Conservation (phyloP, 2,888 invertebrate species). For the Trisateles emortualis region DNA sequence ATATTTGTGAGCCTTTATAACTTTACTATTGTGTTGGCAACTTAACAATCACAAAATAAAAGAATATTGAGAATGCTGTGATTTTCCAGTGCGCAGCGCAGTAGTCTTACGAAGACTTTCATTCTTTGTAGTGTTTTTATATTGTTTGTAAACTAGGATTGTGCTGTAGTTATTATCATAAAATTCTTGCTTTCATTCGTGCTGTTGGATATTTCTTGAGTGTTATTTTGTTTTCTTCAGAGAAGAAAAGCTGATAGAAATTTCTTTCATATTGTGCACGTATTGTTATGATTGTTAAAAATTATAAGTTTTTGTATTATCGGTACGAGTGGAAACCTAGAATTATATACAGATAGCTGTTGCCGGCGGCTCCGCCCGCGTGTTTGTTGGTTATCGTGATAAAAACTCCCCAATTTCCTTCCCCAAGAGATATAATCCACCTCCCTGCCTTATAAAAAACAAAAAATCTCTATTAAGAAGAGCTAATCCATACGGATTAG, state of each 20-base stretch:
- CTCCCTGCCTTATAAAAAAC: too few relatives aligned
- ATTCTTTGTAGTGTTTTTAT: constrained; percentile 2
- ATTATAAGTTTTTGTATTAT: background rate
- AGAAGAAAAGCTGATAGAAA: background rate
- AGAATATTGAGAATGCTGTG: background rate
- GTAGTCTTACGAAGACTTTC: background rate
- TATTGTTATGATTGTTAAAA: background rate
- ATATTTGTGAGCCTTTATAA: background rate
- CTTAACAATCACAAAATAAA: constrained; percentile 5
- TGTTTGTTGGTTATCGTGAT: too few relatives aligned
- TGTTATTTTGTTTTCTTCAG: constrained; percentile 1
- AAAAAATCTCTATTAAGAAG: too few relatives aligned
- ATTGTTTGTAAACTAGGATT: constrained; percentile 2
- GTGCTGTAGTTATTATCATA: constrained; percentile 1
- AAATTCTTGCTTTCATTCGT: background rate
- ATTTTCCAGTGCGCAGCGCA: background rate
- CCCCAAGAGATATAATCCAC: too few relatives aligned
- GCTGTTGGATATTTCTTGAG: background rate
- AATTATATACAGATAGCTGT: too few relatives aligned
- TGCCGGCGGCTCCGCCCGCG: too few relatives aligned
- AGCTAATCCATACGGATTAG: too few relatives aligned
- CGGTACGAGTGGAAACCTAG: too few relatives aligned
- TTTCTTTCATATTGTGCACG: background rate
- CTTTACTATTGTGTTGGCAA: constrained; percentile 1
- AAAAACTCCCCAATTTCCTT: too few relatives aligned